A percentile compares a stretch with the other conserved stretches of the same genome.
These are phyloP conservation scores for Anguilla rostrata DNA, from an alignment of 2,113 vertebrate species.

Conservation along the genomic window DNA sequence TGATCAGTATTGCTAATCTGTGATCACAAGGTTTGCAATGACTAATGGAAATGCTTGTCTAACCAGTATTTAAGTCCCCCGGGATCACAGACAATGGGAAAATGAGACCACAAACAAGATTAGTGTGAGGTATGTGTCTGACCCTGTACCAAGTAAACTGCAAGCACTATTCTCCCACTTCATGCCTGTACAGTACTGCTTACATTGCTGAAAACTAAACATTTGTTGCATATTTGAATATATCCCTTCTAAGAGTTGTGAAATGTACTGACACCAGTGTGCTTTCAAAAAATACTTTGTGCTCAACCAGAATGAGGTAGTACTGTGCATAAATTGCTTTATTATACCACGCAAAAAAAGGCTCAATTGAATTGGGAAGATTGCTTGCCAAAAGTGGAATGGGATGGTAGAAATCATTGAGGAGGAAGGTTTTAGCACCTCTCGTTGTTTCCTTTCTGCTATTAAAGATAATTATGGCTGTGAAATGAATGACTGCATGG, in stretches of 20 bases:
- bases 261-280: neutral
- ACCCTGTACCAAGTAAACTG: neutral
- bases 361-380: neutral
- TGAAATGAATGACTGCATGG: neutral
- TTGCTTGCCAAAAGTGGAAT: conserved; percentile 1
- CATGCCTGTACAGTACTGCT: neutral
- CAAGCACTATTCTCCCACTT: neutral
- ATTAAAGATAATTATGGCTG: neutral
- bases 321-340: neutral
- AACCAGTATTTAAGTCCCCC: neutral
- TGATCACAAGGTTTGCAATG: neutral
- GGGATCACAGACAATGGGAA: neutral
- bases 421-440: neutral
- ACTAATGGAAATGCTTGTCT: neutral
- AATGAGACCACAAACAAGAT: neutral
- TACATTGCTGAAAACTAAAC: neutral
- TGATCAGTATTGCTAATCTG: neutral
- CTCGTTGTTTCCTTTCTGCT: neutral
- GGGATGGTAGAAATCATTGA: neutral
- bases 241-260: neutral
- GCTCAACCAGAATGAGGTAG: neutral
- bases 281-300: neutral
- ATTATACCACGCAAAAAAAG: neutral
- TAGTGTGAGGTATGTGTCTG: neutral
- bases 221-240: neutral